A percentile compares a stretch with the other conserved stretches of the same genome.
Conservation (phyloP, 2,888 invertebrate species). For the Eupithecia insigniata region DNA sequence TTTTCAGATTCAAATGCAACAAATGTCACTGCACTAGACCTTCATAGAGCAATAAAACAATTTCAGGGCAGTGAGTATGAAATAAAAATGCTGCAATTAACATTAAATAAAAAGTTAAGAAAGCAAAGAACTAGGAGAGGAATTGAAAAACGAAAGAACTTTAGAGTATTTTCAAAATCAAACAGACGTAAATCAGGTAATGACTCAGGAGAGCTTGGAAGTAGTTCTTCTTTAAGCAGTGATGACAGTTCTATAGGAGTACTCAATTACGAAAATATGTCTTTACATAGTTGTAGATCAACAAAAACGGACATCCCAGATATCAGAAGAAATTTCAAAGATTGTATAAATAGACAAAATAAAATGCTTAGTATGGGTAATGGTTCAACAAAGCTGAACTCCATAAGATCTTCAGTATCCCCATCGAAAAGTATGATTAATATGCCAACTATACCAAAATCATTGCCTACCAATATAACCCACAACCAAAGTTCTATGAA, state of each 20-base stretch:
- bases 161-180: constrained; percentile 55
- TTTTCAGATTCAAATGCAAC: constrained; percentile 65
- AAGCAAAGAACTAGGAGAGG: constrained; percentile 55
- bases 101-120: constrained; percentile 55
- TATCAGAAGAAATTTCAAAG: constrained; percentile 52
- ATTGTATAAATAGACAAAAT: constrained; percentile 56
- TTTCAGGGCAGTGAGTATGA: constrained; percentile 59
- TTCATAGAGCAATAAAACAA: constrained; percentile 62
- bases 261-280: constrained; percentile 49
- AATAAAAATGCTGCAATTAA: constrained; percentile 58
- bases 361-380: constrained; percentile 53
- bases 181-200: constrained; percentile 55
- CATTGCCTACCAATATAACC: constrained; percentile 32
- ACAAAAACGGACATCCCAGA: constrained; percentile 52
- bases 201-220: constrained; percentile 70
- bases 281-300: constrained; percentile 54
- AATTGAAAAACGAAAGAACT: constrained; percentile 62
- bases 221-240: constrained; percentile 71
- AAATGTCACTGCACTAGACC: constrained; percentile 60
- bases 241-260: constrained; percentile 61
- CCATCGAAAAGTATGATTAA: constrained; percentile 22
- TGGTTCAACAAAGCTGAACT: constrained; percentile 24
- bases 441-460: constrained; percentile 15
- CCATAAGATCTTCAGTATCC: constrained; percentile 21
- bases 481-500: constrained; percentile 32